Conservation (phyloP, 2,797 vertebrate genomes). For the Bryconaethiops microstoma region DNA sequence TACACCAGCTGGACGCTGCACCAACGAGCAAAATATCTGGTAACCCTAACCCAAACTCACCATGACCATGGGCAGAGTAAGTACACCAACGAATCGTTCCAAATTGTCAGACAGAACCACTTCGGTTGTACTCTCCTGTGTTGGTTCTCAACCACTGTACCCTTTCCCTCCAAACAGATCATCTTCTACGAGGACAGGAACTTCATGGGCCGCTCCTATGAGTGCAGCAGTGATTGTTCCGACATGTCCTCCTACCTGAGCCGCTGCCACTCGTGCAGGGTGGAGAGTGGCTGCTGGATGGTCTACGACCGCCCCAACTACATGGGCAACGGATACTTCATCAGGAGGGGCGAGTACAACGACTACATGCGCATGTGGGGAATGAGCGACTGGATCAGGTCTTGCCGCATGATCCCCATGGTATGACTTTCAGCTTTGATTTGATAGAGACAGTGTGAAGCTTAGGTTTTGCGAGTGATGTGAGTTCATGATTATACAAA, state of each 20-base stretch:
- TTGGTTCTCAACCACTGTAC: neutral
- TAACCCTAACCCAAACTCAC: neutral
- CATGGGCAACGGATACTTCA: too few species aligned
- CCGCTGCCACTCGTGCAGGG: conserved; percentile 5
- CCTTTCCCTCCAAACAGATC: neutral
- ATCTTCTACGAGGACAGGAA: too few species aligned
- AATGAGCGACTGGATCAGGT: too few species aligned
- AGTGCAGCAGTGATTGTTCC: too few species aligned
- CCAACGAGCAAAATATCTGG: conserved; percentile 40
- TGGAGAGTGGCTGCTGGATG: conserved; percentile 9
- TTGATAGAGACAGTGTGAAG: neutral
- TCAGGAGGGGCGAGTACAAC: too few species aligned
- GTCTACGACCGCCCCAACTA: neutral
- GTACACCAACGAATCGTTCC: neutral
- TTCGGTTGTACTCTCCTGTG: neutral
- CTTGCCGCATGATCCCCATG: conserved; percentile 27
- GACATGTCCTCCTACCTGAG: neutral
- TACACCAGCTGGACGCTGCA: conserved; percentile 39
- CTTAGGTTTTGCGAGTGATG: too few species aligned
- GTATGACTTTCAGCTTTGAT: conserved; percentile 9
- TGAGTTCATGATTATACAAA: too few species aligned
- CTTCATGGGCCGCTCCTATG: too few species aligned
- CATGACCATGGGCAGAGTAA: conserved; percentile 69
- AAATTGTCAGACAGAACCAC: conserved; percentile 26
- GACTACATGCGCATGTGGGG: too few species aligned